Conservation (phyloP, 2,113 vertebrate species). For the Malurus elegans region DNA sequence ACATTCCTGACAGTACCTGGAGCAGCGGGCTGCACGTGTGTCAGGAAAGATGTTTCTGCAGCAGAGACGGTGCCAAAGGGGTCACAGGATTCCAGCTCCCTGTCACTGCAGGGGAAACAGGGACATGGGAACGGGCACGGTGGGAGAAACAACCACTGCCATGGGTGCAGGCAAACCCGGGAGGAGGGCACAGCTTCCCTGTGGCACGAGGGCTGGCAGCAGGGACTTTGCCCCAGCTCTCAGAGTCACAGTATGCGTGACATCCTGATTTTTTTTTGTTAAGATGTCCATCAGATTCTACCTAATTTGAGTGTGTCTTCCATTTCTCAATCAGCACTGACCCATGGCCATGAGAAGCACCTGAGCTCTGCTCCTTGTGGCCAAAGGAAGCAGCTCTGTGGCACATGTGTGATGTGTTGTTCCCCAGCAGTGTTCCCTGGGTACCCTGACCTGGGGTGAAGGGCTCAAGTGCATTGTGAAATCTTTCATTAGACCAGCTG, state of each 20-base stretch:
- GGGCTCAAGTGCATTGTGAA: not conserved
- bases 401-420: fast-evolving
- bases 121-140: fast-evolving
- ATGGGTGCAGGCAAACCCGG: not conserved
- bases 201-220: not conserved
- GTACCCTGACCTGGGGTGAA: fast-evolving
- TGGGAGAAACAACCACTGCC: not conserved
- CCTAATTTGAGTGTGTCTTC: not conserved
- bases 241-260: not conserved
- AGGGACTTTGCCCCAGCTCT: not conserved
- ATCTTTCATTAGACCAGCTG: not conserved
- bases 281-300: not conserved
- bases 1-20: conserved; percentile 51
- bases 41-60: conserved; percentile 12
- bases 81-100: not conserved
- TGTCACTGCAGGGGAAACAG: fast-evolving
- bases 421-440: not conserved
- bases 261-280: not conserved
- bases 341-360: not conserved
- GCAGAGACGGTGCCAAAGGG: not conserved
- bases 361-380: not conserved
- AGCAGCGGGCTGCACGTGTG: not conserved
- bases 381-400: not conserved
- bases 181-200: not conserved
- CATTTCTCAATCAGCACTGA: not conserved